Conservation (phyloP, 2,888 invertebrate species). For the Listrodromus nycthemerus region DNA sequence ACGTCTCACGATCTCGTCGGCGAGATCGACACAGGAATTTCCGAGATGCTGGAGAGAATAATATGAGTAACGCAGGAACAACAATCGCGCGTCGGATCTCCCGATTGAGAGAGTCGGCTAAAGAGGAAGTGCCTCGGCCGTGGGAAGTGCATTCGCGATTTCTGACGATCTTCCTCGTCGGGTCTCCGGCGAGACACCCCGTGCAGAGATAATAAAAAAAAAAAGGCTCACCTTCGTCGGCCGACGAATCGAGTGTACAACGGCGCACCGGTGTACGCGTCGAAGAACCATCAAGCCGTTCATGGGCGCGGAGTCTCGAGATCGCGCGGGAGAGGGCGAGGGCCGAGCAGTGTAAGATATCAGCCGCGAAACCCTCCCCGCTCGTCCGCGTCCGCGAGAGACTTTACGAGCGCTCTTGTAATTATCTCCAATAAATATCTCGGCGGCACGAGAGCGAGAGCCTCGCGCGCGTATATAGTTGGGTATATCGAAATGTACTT, state of each 20-base stretch:
- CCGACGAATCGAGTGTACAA: constrained; percentile 8
- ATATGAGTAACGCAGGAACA: constrained; percentile 62
- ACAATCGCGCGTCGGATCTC: constrained; percentile 58
- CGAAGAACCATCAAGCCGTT: constrained; percentile 42
- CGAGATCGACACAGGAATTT: constrained; percentile 51
- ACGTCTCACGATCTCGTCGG: constrained; percentile 48
- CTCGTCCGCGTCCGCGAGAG: constrained; percentile 73
- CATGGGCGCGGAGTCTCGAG: constrained; percentile 12
- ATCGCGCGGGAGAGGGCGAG: constrained; percentile 43
- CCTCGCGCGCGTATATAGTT: constrained; percentile 23
- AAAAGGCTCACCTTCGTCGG: neutral
- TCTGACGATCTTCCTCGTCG: constrained; percentile 57
- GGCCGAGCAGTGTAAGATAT: constrained; percentile 80
- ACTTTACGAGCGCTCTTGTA: constrained; percentile 84
- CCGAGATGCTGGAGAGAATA: constrained; percentile 52
- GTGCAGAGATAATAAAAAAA: constrained; percentile 14
- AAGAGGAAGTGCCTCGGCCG: constrained; percentile 63
- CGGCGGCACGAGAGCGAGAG: constrained; percentile 81
- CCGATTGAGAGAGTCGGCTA: constrained; percentile 62
- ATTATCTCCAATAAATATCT: constrained; percentile 85
- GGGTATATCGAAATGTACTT: constrained; percentile 82
- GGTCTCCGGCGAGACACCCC: constrained; percentile 52
- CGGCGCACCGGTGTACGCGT: constrained; percentile 13
- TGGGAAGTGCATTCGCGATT: constrained; percentile 64
- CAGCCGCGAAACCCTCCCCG: constrained; percentile 78